Percentiles rank a stretch among this genome's conserved stretches.
These are phyloP conservation scores for Istiophorus platypterus DNA, from an alignment of 2,113 vertebrate genomes.

Conservation along the genomic window DNA sequence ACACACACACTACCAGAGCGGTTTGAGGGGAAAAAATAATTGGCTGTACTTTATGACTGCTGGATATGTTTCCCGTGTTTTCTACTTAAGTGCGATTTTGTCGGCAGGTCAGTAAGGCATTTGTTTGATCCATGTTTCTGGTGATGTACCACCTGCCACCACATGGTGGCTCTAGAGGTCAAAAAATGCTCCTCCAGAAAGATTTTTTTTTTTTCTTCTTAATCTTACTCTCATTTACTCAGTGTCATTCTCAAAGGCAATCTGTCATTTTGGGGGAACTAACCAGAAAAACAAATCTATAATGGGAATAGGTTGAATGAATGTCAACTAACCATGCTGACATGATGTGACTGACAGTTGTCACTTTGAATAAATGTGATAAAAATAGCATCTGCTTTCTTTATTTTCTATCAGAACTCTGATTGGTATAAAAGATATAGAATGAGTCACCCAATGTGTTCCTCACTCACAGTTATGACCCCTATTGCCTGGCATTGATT, in stretches of 20 bases:
- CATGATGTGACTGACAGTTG: constrained; percentile 41
- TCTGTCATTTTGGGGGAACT: constrained; percentile 30
- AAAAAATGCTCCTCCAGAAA: constrained; percentile 60
- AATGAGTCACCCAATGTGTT: neutral
- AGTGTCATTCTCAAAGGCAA: constrained; percentile 25
- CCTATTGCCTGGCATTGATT: neutral
- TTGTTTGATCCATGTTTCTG: neutral
- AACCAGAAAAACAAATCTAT: constrained; percentile 24
- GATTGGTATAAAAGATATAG: neutral
- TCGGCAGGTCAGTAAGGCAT: constrained; percentile 24
- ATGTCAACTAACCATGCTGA: constrained; percentile 32
- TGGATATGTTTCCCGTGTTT: constrained; percentile 36
- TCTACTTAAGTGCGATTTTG: constrained; percentile 35
- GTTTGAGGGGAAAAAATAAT: constrained; percentile 59
- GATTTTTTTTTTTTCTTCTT: neutral
- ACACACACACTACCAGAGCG: constrained; percentile 27
- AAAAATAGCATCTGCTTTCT: constrained; percentile 24
- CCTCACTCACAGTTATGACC: neutral
- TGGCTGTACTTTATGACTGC: constrained; percentile 42
- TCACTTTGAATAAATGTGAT: constrained; percentile 18
- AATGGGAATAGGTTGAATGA: constrained; percentile 37
- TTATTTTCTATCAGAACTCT: constrained; percentile 24
- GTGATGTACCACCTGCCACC: constrained; percentile 59
- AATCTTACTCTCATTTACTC: constrained; percentile 3
- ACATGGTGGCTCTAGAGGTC: constrained; percentile 88